phyloP scores from a whole-genome alignment of 1,140 invertebrate genomes.

The Theocolax elegans region DNA sequence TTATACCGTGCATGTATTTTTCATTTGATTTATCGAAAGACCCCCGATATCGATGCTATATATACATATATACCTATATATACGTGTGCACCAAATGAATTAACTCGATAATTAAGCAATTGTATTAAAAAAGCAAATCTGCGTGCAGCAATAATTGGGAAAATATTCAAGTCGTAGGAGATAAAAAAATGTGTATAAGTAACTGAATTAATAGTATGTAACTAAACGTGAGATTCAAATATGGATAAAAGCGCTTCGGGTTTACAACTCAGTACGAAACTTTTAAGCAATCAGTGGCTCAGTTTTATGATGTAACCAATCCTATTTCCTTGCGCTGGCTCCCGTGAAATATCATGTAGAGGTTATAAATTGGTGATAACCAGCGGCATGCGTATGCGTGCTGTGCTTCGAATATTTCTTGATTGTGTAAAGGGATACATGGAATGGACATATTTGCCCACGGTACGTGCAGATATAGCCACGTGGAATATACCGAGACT shows the following conservation, averaged over 20 bases:
- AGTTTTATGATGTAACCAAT: neutral
- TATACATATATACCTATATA: too few species aligned
- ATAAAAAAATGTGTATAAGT: too few species aligned
- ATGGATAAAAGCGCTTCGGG: neutral
- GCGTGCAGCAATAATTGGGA: too few species aligned
- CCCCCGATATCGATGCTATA: too few species aligned
- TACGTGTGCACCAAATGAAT: neutral
- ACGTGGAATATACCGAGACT: constrained; percentile 14
- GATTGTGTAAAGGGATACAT: constrained; percentile 26
- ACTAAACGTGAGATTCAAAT: neutral
- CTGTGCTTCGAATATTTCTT: constrained; percentile 35
- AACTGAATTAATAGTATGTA: neutral
- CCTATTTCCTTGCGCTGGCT: constrained; percentile 11
- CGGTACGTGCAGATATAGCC: neutral
- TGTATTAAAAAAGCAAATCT: too few species aligned
- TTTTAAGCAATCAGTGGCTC: constrained; percentile 13
- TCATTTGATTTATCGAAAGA: too few species aligned
- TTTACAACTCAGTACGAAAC: neutral
- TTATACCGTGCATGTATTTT: too few species aligned
- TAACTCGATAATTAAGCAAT: too few species aligned
- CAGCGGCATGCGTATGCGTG: neutral
- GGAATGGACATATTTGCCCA: neutral
- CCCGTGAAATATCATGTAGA: constrained; percentile 4
- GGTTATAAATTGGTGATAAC: constrained; percentile 29
- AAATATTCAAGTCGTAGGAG: too few species aligned